Percentiles rank a stretch among this genome's conserved stretches.
Conservation (phyloP, 2,888 invertebrate species). For the Lasioglossum calceatum region DNA sequence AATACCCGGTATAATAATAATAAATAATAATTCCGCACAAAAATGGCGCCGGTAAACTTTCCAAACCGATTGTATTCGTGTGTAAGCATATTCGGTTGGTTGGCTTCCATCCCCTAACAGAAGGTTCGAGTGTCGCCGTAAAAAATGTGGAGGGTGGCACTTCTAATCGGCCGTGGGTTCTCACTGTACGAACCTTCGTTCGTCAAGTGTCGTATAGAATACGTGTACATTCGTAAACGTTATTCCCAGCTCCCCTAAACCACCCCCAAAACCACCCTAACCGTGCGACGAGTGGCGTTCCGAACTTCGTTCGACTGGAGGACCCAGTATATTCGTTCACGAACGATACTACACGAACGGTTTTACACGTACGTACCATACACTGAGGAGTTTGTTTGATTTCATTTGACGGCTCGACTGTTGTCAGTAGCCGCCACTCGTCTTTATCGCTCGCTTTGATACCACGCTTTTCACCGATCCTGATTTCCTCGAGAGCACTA, state of each 20-base stretch:
- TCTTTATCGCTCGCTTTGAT: conserved; percentile 3
- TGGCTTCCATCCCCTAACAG: conserved; percentile 34
- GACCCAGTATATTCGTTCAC: neutral
- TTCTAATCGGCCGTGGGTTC: conserved; percentile 60
- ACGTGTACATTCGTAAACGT: conserved; percentile 50
- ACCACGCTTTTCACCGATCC: neutral
- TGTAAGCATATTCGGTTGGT: conserved; percentile 43
- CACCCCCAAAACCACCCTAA: neutral
- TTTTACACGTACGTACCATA: neutral
- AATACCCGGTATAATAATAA: too few relatives aligned
- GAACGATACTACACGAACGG: conserved; percentile 9
- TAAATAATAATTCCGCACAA: too few relatives aligned
- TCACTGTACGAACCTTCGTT: conserved; percentile 16
- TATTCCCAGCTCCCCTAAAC: conserved; percentile 9
- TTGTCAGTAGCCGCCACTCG: neutral
- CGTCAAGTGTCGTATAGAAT: conserved; percentile 9
- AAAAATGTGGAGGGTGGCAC: conserved; percentile 49
- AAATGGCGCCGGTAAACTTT: neutral
- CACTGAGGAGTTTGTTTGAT: conserved; percentile 37
- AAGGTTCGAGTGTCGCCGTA: conserved; percentile 42
- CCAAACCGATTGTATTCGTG: conserved; percentile 24
- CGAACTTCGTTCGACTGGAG: conserved; percentile 39
- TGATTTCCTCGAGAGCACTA: conserved; percentile 1
- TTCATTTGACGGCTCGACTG: conserved; percentile 37
- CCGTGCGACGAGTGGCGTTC: conserved; percentile 28